Percentiles rank a stretch among this genome's conserved stretches.
phyloP scores from a whole-genome alignment of 2,797 vertebrate genomes.

The Gadopsis bispinosus region DNA sequence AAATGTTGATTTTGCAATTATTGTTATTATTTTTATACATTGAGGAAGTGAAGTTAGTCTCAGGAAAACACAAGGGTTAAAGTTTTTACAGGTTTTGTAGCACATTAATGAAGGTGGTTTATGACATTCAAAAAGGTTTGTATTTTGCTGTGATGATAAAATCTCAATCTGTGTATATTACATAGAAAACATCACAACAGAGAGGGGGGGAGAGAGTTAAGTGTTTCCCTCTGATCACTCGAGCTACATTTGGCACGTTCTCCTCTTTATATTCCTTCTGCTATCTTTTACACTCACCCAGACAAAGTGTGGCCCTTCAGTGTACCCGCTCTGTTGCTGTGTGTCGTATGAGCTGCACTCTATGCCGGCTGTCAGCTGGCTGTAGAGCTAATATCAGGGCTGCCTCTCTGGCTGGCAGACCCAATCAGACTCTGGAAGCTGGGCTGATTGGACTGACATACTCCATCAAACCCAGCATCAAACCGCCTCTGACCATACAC shows the following conservation, averaged over 20 bases:
- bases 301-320: conserved; percentile 73
- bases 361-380: conserved; percentile 84
- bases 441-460: conserved; percentile 89
- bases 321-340: conserved; percentile 69
- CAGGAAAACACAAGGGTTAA: neutral
- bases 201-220: conserved; percentile 11
- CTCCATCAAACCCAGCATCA: conserved; percentile 87
- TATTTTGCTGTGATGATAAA: neutral
- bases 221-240: conserved; percentile 39
- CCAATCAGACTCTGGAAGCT: conserved; percentile 87
- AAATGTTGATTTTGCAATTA: neutral
- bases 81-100: neutral
- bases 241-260: conserved; percentile 43
- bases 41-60: neutral
- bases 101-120: neutral
- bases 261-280: conserved; percentile 60
- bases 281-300: conserved; percentile 66
- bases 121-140: neutral
- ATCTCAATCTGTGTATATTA: conserved; percentile 5
- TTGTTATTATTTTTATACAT: too few species aligned
- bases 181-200: neutral
- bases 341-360: conserved; percentile 75
- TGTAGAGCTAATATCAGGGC: conserved; percentile 85
- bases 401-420: conserved; percentile 85
- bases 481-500: conserved; percentile 77